Conservation (phyloP, 2,888 invertebrate genomes). For the Caenorhabditis auriculariae region DNA sequence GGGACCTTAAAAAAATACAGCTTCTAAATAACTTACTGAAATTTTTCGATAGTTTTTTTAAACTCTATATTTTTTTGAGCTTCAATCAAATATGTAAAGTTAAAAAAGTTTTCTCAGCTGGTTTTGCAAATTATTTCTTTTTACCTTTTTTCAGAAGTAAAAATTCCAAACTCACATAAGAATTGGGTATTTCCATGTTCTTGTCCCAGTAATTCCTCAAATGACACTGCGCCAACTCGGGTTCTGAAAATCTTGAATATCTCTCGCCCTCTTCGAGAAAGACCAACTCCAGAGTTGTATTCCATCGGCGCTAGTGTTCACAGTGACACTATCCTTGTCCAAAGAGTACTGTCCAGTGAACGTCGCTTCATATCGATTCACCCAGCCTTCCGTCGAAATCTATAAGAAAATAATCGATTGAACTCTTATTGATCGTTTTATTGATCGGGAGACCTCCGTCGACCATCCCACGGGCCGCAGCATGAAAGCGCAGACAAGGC, state of each 20-base stretch:
- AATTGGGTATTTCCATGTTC: constrained; percentile 15
- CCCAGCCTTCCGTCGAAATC: constrained; percentile 25
- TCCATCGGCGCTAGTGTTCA: neutral
- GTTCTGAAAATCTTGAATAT: constrained; percentile 18
- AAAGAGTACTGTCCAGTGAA: constrained; percentile 22
- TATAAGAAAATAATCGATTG: neutral
- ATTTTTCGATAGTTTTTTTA: too few species aligned
- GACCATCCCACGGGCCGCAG: constrained; percentile 71
- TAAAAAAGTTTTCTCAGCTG: too few species aligned
- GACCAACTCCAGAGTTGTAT: constrained; percentile 10
- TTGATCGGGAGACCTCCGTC: constrained; percentile 31
- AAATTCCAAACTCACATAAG: constrained; percentile 7
- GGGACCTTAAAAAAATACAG: too few species aligned
- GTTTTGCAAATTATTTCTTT: too few species aligned
- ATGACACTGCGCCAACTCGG: constrained; percentile 19
- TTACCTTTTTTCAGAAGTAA: neutral
- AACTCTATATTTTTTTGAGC: too few species aligned
- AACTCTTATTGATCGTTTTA: neutral
- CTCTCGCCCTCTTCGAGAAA: neutral
- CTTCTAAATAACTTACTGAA: too few species aligned
- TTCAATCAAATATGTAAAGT: too few species aligned
- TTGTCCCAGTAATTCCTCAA: constrained; percentile 16
- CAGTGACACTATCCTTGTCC: too few species aligned
- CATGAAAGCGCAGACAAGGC: constrained; percentile 85
- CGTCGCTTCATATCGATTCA: constrained; percentile 17